A percentile compares a stretch with the other conserved stretches of the same genome.
Evolutionary conservation across 2,888 invertebrate genomes (phyloP).

Genomic region (Shargacucullia verbasci): DNA sequence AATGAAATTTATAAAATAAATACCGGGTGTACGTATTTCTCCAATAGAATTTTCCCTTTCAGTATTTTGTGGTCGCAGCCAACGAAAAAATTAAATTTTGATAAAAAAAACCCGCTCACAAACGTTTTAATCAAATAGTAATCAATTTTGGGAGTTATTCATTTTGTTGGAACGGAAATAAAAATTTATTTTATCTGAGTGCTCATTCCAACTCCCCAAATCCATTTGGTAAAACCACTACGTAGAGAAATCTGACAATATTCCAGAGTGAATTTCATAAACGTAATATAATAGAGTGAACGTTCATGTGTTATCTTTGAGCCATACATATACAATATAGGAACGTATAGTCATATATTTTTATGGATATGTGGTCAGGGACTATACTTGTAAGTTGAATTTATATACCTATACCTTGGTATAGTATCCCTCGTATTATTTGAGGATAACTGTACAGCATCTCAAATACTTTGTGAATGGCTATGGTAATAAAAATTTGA

Average conservation of each 20-base stretch:
- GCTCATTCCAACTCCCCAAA: constrained; percentile 40
- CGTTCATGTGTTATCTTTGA: constrained; percentile 23
- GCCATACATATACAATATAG: not conserved
- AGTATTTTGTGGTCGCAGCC: constrained; percentile 21
- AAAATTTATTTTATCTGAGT: constrained; percentile 49
- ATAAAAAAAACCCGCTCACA: constrained; percentile 35
- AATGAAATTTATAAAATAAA: not conserved
- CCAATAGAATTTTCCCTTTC: constrained; percentile 32
- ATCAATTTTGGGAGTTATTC: constrained; percentile 54
- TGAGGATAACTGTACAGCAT: too few relatives aligned
- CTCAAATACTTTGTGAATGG: too few relatives aligned
- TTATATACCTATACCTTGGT: too few relatives aligned
- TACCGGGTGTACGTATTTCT: too few relatives aligned
- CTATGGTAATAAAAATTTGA: too few relatives aligned
- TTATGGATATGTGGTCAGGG: too few relatives aligned
- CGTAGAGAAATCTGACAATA: constrained; percentile 40
- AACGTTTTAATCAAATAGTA: constrained; percentile 45
- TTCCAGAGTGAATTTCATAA: constrained; percentile 29
- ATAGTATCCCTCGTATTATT: too few relatives aligned
- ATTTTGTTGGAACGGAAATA: constrained; percentile 49
- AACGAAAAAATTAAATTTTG: constrained; percentile 34
- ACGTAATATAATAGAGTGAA: constrained; percentile 35
- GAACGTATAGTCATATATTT: too few relatives aligned
- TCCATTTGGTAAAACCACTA: constrained; percentile 42
- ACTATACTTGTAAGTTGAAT: too few relatives aligned